A percentile compares a stretch with the other conserved stretches of the same genome.
These are phyloP conservation scores for Drosophila saltans DNA, from an alignment of 1,140 invertebrate species.

Conservation along the genomic window DNA sequence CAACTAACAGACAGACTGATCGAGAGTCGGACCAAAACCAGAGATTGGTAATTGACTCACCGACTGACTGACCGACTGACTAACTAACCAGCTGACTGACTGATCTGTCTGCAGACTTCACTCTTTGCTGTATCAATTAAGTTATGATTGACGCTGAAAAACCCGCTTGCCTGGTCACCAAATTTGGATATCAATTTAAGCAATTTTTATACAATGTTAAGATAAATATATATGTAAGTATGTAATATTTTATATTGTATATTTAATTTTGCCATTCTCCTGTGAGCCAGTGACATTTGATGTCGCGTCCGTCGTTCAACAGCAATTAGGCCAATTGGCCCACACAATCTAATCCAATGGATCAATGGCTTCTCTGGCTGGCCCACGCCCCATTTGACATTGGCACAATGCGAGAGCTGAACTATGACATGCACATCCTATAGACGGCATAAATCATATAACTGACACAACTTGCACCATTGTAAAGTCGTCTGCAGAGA, in stretches of 20 bases:
- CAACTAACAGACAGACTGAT: slow-evolving; percentile 58
- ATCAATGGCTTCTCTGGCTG: slow-evolving; percentile 31
- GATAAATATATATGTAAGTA: too few relatives aligned
- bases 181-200: slow-evolving; percentile 66
- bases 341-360: slow-evolving; percentile 17
- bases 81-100: slow-evolving; percentile 27
- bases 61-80: slow-evolving; percentile 52
- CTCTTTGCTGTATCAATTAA: slow-evolving; percentile 30
- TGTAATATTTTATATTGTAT: slow-evolving; percentile 1
- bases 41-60: slow-evolving; percentile 18
- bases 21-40: slow-evolving; percentile 1
- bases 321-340: slow-evolving; percentile 59
- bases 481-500: slow-evolving; percentile 55
- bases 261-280: slow-evolving; percentile 43
- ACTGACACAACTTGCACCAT: slow-evolving; percentile 33
- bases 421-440: slow-evolving; percentile 62
- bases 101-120: slow-evolving; percentile 33
- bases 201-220: slow-evolving; percentile 23
- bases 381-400: slow-evolving; percentile 34
- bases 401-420: slow-evolving; percentile 47
- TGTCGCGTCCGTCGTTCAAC: slow-evolving; percentile 53
- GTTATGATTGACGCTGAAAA: slow-evolving; percentile 25
- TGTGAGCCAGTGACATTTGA: slow-evolving; percentile 65
- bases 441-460: slow-evolving; percentile 64
- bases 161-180: slow-evolving; percentile 53